A percentile compares a stretch with the other conserved stretches of the same genome.
These are phyloP conservation scores for Erpetoichthys calabaricus DNA, from an alignment of 2,797 vertebrate species.

Conservation along the genomic window DNA sequence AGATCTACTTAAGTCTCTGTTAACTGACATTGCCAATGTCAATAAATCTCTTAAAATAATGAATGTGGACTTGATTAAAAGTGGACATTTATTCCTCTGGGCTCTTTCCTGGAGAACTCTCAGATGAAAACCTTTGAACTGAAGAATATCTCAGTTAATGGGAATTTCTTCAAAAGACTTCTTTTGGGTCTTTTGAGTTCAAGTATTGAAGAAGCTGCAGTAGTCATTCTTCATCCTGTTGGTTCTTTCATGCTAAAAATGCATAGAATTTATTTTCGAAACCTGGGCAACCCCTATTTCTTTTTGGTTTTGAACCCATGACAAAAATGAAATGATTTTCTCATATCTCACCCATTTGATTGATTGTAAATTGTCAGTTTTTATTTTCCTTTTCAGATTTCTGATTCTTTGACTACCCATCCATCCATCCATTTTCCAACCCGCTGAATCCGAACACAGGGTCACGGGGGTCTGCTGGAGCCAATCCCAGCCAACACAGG, in stretches of 20 bases:
- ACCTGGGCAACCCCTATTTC: conserved; percentile 9
- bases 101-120: not conserved
- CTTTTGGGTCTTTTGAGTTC: not conserved
- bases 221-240: conserved; percentile 3
- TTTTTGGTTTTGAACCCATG: conserved; percentile 7
- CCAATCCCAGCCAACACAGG: too few relatives aligned
- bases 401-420: too few relatives aligned
- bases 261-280: not conserved
- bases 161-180: not conserved
- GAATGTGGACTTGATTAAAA: conserved; percentile 1
- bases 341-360: not conserved
- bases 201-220: conserved; percentile 4
- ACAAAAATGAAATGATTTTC: not conserved
- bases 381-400: conserved; percentile 7
- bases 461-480: too few relatives aligned
- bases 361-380: not conserved
- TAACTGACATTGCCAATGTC: not conserved
- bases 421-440: too few relatives aligned
- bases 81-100: not conserved
- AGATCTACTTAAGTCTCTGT: conserved; percentile 3
- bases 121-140: not conserved
- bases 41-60: conserved; percentile 4
- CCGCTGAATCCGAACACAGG: too few relatives aligned
- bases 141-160: conserved; percentile 4
- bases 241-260: not conserved